phyloP scores from a whole-genome alignment of 2,113 vertebrate species.

The Piprites chloris region DNA sequence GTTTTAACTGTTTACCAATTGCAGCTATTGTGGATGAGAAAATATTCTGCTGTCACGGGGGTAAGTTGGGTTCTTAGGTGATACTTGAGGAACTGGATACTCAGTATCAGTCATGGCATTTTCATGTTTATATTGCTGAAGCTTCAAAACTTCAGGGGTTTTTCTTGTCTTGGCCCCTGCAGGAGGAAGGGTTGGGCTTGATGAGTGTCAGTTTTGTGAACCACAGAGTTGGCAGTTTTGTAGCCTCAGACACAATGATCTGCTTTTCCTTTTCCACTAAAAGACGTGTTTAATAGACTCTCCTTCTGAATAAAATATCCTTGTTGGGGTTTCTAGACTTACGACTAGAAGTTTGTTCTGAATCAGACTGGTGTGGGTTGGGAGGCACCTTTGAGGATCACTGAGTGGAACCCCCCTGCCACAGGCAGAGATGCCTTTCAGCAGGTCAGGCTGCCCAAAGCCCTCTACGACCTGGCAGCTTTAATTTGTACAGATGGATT shows the following conservation, averaged over 20 bases:
- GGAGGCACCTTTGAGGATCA: neutral
- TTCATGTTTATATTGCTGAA: neutral
- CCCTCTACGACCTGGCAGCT: fast-evolving
- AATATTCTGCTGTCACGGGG: slow-evolving; percentile 98
- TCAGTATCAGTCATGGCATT: neutral
- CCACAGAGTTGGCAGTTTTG: neutral
- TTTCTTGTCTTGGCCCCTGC: neutral
- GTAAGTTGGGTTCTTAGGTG: slow-evolving; percentile 64
- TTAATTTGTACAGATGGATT: neutral
- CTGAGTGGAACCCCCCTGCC: neutral
- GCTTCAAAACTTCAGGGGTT: neutral
- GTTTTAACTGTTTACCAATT: slow-evolving; percentile 98
- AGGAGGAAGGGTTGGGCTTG: neutral
- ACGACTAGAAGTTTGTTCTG: neutral
- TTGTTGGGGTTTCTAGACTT: neutral
- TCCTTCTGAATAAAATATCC: neutral
- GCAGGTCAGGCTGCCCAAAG: neutral
- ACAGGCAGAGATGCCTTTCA: neutral
- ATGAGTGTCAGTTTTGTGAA: neutral
- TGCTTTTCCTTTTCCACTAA: neutral
- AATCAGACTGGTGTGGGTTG: neutral
- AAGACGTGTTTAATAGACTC: neutral
- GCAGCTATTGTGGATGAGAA: slow-evolving; percentile 98
- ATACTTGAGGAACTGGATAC: neutral
- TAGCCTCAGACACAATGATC: neutral